A percentile compares a stretch with the other conserved stretches of the same genome.
These are phyloP conservation scores for Phalacrocorax aristotelis DNA, from an alignment of 2,113 vertebrate species.

Conservation along the genomic window DNA sequence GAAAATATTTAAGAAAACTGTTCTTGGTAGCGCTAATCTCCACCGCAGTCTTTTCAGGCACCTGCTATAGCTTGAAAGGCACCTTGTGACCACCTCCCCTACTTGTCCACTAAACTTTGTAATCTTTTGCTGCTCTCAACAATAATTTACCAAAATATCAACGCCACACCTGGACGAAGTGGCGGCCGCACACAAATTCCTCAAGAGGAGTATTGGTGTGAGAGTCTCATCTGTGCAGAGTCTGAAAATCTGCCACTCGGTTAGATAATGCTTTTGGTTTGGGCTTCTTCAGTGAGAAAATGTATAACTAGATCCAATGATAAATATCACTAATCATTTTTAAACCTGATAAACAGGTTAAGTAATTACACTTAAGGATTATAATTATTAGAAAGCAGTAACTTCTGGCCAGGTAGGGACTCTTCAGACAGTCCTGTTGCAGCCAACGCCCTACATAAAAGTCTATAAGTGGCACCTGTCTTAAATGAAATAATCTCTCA, in stretches of 20 bases:
- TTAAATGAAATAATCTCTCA: constrained; percentile 9
- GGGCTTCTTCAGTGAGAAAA: background rate
- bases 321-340: background rate
- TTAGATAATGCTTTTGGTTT: background rate
- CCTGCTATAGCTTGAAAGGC: background rate
- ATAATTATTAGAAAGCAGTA: background rate
- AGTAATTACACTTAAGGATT: background rate
- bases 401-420: background rate
- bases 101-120: background rate
- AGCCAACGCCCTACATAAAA: background rate
- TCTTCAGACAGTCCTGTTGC: background rate
- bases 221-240: background rate
- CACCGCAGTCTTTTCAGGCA: background rate
- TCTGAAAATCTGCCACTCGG: background rate
- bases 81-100: background rate
- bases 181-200: background rate
- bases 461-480: background rate
- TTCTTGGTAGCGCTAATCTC: background rate
- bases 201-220: background rate
- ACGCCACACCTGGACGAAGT: background rate
- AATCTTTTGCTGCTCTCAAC: background rate
- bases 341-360: background rate
- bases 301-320: background rate
- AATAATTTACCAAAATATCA: background rate
- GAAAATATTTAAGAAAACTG: background rate